These are phyloP conservation scores for Ephydatia muelleri DNA, from an alignment of 37 sponge, comb jelly and placozoan species.

Conservation along the genomic window DNA sequence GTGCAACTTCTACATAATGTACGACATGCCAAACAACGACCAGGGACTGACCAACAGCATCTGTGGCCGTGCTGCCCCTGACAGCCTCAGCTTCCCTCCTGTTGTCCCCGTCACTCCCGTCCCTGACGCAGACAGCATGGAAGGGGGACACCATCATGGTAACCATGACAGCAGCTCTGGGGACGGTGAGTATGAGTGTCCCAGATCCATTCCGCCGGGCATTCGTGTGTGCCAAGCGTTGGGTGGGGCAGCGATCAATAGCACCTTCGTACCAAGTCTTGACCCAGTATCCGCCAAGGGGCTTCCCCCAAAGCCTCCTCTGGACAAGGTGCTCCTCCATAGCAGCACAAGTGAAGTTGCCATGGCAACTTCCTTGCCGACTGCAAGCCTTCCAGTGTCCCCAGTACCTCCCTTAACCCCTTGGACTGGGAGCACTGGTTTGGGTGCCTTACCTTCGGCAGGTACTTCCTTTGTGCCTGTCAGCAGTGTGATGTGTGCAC, in stretches of 20 bases:
- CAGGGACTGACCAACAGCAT: background rate
- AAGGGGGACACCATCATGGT: constrained; percentile 9
- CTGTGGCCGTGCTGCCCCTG: constrained; percentile 32
- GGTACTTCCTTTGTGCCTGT: no score
- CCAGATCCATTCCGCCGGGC: background rate
- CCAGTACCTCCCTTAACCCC: background rate
- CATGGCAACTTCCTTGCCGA: background rate
- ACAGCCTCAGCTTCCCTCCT: constrained; percentile 22
- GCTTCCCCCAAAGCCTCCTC: background rate
- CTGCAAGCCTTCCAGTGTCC: background rate
- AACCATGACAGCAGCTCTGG: background rate
- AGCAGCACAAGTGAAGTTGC: background rate
- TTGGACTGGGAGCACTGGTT: background rate
- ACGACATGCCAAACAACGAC: constrained; percentile 60
- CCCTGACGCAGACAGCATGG: background rate
- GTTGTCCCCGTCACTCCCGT: constrained; percentile 4
- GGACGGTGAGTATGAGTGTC: constrained; percentile 16
- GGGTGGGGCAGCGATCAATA: background rate
- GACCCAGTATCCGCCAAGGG: background rate
- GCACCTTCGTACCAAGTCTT: background rate
- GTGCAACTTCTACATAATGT: constrained; percentile 99
- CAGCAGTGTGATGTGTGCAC: no score
- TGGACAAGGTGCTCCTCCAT: background rate
- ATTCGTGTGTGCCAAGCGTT: background rate
- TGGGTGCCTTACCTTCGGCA: background rate